Evolutionary conservation across 2,797 vertebrate species (phyloP), one percentile per base, ranked within the genome.

Genomic region (Liparis tanakae): DNA sequence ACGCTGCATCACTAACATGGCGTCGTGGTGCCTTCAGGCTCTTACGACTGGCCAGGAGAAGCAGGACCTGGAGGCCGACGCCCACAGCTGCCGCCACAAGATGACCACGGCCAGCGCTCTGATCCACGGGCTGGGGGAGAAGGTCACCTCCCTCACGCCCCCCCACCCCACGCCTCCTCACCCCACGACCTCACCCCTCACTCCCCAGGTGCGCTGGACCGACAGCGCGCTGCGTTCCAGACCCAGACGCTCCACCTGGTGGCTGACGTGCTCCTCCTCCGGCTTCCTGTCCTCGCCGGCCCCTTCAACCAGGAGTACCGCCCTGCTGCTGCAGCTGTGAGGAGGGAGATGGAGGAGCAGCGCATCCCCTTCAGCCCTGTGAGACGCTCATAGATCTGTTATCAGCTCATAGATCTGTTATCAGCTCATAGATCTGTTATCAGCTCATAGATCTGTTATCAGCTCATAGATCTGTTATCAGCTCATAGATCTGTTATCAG

Each of bases 301-400:
- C 95, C 96, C 64, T 97, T 97, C 66, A 97, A 97, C 90, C 95
- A 96, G 84, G 95, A 96, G 79, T 96, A 94, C 80, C 55, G 91
- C 90, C 85, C 81, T 95, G 33, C 89, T 96, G 50, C 89, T 96
- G 51, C 81, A 92, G 0, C 81, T 92, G 78, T 96, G 96, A 95
- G 92, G 84, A 91, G 78, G 17, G 95, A 95, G 79, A 95, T 96
- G 92, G 88, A 91, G 72, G 84, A 67, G 50, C 85, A 82, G 17
- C 89, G 69, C 63, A 96, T 96, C n/a, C 76, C 96, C 13, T 94
- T 94, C 79, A 96, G 91, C 78, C 85, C 93, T 6, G 96, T 96
- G 51, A n/a, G 56, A 25, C 50, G 25, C 4, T 30, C 4, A 30
- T 30, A 3, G 25, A 30, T 30, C 25, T 30, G 25, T 30, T 30